Percentiles rank a stretch among this genome's conserved stretches.
phyloP scores from a whole-genome alignment of 2,888 invertebrate genomes.

The Hydrotaea diabolus region DNA sequence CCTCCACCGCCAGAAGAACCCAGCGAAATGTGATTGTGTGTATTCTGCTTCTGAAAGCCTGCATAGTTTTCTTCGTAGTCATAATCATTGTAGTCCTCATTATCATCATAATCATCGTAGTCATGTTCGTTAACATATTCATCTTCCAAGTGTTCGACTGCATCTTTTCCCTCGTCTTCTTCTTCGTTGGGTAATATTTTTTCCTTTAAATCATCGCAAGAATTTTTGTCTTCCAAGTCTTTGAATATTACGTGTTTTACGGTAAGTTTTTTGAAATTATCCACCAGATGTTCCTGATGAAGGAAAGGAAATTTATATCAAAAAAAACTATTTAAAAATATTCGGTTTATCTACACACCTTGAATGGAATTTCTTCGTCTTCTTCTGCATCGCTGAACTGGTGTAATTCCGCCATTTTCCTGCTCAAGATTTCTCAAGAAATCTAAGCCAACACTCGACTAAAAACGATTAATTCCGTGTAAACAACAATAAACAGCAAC shows the following conservation, averaged over 20 bases:
- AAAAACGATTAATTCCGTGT: too few relatives aligned
- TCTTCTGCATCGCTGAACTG: slow-evolving; percentile 80
- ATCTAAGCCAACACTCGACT: too few relatives aligned
- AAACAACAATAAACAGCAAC: too few relatives aligned
- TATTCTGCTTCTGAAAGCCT: slow-evolving; percentile 77
- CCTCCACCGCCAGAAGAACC: slow-evolving; percentile 17
- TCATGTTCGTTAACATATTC: slow-evolving; percentile 68
- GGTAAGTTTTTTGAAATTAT: slow-evolving; percentile 74
- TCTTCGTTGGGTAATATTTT: slow-evolving; percentile 54
- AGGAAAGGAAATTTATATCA: not conserved
- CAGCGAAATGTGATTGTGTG: slow-evolving; percentile 66
- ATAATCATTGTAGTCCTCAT: slow-evolving; percentile 72
- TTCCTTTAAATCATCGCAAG: slow-evolving; percentile 67
- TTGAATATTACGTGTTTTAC: slow-evolving; percentile 75
- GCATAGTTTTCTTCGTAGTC: slow-evolving; percentile 77
- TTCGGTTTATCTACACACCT: slow-evolving; percentile 51
- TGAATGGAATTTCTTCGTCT: slow-evolving; percentile 71
- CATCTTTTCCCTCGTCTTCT: slow-evolving; percentile 62
- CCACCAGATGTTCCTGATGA: slow-evolving; percentile 70
- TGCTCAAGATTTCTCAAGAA: not conserved
- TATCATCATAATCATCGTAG: slow-evolving; percentile 72
- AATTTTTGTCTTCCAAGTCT: slow-evolving; percentile 67
- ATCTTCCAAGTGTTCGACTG: slow-evolving; percentile 49
- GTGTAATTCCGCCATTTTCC: slow-evolving; percentile 71
- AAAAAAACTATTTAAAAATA: not conserved